Evolutionary conservation across 35 echinoderm and acorn worm genomes (phyloP), one percentile per base, ranked within the genome.

Genomic region (Ophiothrix spiculata): DNA sequence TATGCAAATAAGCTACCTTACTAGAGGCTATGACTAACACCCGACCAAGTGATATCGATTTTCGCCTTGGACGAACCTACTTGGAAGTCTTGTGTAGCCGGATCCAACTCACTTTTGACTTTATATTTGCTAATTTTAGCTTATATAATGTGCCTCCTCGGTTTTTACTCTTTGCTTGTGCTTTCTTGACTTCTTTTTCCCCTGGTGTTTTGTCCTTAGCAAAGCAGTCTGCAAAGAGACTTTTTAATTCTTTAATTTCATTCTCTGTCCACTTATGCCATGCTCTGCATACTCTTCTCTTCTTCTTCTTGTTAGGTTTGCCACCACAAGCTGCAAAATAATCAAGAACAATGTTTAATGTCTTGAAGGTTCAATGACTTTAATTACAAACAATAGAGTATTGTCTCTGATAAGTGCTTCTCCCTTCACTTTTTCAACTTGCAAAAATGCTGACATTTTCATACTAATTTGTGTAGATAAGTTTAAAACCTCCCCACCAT

Each of bases 121-220:
- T 80, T 80, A 80, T 80, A 35, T 80, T 80, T 28, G 33, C 78
- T 80, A 80, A 17, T 80, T 80, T 80, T 80, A 80, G 8, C 78
- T 80, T 80, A 10, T 13, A 80, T 35, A 80, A 37, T 80, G 78
- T 80, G 78, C 78, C 78, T 80, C 78, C 78, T 36, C 37, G 33
- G 78, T 37, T 35, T 80, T 80, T 80, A 80, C 78, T 80, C 31
- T 80, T 80, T 80, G 35, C 78, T 35, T 80, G 78, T 37, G 78
- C 38, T 80, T 80, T 80, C 78, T 80, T 15, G 78, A 33, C 78
- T 80, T 34, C 78, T 80, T 80, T 80, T 35, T 80, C 35, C 78
- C 78, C 78, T 15, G 78, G 78, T 80, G 37, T 80, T 80, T 80
- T 80, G 78, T 80, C 78, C 78, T 80, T 80, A 80, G 78, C 78